Percentiles rank a stretch among this genome's conserved stretches.
Evolutionary conservation across 2,113 vertebrate genomes (phyloP).

Genomic region (Calypte anna): DNA sequence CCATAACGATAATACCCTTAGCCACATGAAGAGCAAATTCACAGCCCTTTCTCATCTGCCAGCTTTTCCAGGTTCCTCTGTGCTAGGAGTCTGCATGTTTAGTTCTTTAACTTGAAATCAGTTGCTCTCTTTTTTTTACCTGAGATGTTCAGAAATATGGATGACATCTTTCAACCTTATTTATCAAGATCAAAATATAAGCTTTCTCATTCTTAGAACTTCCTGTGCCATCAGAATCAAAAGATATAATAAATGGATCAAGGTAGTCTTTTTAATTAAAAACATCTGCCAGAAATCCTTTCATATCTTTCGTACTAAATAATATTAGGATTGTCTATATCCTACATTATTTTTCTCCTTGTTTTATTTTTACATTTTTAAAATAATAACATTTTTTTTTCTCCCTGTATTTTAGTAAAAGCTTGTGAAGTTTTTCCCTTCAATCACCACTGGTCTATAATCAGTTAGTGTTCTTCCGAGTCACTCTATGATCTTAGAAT

Average conservation of each 20-base stretch:
- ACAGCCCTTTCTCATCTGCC: not conserved
- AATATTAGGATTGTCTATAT: not conserved
- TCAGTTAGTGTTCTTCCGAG: not conserved
- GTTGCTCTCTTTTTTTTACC: not conserved
- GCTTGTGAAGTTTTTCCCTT: not conserved
- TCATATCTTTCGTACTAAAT: not conserved
- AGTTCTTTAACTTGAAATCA: conserved; percentile 19
- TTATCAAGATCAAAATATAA: not conserved
- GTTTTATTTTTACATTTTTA: not conserved
- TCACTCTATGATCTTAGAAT: not conserved
- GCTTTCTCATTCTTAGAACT: not conserved
- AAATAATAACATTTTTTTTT: not conserved
- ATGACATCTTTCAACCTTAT: not conserved
- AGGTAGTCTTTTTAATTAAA: not conserved
- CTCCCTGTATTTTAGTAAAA: not conserved
- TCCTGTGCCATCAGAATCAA: not conserved
- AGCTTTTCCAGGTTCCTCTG: not conserved
- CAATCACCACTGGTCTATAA: not conserved
- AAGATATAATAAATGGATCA: not conserved
- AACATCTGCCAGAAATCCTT: not conserved
- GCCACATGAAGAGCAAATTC: not conserved
- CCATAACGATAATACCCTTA: not conserved
- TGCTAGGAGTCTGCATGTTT: not conserved
- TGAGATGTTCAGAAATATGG: not conserved
- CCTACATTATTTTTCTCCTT: not conserved